phyloP scores from a whole-genome alignment of 1,140 invertebrate species.

The Neodiprion virginianus region DNA sequence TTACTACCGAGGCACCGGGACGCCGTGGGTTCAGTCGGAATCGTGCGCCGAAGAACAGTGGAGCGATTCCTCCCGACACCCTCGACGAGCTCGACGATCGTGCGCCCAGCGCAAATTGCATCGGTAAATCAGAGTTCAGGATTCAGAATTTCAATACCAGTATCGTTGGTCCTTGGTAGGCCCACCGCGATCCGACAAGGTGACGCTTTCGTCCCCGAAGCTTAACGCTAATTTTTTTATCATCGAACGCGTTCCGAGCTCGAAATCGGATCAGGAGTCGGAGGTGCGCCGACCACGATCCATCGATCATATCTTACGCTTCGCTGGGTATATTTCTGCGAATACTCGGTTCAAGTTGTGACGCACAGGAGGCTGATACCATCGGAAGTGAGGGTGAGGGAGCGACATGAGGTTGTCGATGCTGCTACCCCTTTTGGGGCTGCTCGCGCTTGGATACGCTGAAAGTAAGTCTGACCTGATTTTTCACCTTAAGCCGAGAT shows the following conservation, averaged over 20 bases:
- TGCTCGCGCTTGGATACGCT: conserved; percentile 38
- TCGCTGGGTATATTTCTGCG: not conserved
- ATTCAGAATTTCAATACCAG: no score
- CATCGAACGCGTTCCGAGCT: not conserved
- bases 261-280: not conserved
- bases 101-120: no score
- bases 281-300: not conserved
- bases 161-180: no score
- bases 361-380: not conserved
- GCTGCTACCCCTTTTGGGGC: conserved; percentile 39
- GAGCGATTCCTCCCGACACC: conserved; percentile 28
- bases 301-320: not conserved
- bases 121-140: no score
- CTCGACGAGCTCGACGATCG: no score
- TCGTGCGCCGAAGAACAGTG: conserved; percentile 53
- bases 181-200: no score
- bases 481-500: not conserved
- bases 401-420: conserved; percentile 33
- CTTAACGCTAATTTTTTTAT: not conserved
- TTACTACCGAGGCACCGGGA: conserved; percentile 53
- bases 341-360: conserved; percentile 5
- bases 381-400: conserved; percentile 7
- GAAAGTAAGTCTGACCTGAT: conserved; percentile 38
- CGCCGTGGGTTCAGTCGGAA: conserved; percentile 53
- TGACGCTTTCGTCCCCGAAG: no score